Percentiles rank a stretch among this genome's conserved stretches.
phyloP scores from a whole-genome alignment of 2,797 vertebrate genomes.

The Rhinogobio ventralis region DNA sequence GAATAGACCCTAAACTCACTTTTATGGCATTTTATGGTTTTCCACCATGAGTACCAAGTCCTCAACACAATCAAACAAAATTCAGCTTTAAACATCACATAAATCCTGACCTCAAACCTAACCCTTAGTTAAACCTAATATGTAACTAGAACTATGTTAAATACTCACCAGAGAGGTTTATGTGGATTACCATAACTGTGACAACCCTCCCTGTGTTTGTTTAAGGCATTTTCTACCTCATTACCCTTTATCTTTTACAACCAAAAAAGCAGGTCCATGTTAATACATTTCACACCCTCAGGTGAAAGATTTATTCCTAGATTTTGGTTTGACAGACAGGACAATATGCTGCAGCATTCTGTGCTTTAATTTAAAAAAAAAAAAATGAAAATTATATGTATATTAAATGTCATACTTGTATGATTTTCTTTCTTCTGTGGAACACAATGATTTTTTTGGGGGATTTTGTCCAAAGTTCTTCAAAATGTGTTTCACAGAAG shows the following conservation, averaged over 20 bases:
- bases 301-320: conserved; percentile 3
- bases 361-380: not conserved
- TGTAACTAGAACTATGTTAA: conserved; percentile 18
- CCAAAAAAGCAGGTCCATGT: not conserved
- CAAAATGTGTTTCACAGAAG: not conserved
- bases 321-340: conserved; percentile 4
- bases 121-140: not conserved
- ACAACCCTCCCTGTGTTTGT: conserved; percentile 30
- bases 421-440: not conserved
- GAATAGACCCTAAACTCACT: conserved; percentile 29
- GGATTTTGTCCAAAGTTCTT: not conserved
- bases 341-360: not conserved
- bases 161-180: conserved; percentile 21
- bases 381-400: no score
- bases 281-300: not conserved
- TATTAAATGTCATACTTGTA: not conserved
- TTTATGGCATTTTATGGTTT: conserved; percentile 36
- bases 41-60: conserved; percentile 30
- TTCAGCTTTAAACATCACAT: not conserved
- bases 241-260: conserved; percentile 32
- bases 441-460: not conserved
- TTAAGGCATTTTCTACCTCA: conserved; percentile 39
- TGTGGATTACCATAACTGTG: conserved; percentile 1
- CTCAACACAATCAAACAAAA: conserved; percentile 15
- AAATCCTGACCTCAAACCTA: not conserved